These are phyloP conservation scores for Limnodromus scolopaceus DNA, from an alignment of 2,797 vertebrate genomes.

Conservation along the genomic window DNA sequence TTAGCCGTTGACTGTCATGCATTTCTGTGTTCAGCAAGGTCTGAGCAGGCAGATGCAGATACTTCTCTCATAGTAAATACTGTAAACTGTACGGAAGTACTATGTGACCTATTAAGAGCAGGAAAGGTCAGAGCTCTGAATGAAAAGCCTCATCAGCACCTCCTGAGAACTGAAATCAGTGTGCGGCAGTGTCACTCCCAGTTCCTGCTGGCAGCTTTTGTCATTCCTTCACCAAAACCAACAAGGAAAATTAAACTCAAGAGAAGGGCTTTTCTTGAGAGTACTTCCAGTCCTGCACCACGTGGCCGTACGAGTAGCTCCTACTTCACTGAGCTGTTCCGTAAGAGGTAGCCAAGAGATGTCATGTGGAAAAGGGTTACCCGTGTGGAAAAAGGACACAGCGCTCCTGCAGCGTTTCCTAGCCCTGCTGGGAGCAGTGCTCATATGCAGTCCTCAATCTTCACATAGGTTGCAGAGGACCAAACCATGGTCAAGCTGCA, in stretches of 20 bases:
- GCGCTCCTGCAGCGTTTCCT: fast-evolving
- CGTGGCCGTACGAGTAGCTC: fast-evolving
- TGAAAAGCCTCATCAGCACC: constrained; percentile 42
- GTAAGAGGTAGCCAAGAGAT: not conserved
- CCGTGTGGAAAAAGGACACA: not conserved
- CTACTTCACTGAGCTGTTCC: not conserved
- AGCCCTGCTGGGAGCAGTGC: not conserved
- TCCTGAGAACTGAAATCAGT: constrained; percentile 31
- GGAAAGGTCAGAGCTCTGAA: constrained; percentile 34
- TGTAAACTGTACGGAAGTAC: not conserved
- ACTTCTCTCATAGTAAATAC: not conserved
- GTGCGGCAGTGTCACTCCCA: not conserved
- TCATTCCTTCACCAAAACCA: not conserved
- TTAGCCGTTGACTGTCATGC: not conserved
- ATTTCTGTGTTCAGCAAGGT: not conserved
- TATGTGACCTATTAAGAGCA: constrained; percentile 9
- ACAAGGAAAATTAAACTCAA: not conserved
- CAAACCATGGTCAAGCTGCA: not conserved
- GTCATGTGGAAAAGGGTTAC: not conserved
- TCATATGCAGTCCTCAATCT: not conserved
- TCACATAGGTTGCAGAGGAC: not conserved
- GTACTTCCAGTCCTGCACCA: not conserved
- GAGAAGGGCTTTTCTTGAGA: not conserved
- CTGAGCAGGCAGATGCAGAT: not conserved
- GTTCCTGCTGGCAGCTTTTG: constrained; percentile 10